These are phyloP conservation scores for Melitaea cinxia DNA, from an alignment of 1,140 invertebrate genomes.

Conservation along the genomic window DNA sequence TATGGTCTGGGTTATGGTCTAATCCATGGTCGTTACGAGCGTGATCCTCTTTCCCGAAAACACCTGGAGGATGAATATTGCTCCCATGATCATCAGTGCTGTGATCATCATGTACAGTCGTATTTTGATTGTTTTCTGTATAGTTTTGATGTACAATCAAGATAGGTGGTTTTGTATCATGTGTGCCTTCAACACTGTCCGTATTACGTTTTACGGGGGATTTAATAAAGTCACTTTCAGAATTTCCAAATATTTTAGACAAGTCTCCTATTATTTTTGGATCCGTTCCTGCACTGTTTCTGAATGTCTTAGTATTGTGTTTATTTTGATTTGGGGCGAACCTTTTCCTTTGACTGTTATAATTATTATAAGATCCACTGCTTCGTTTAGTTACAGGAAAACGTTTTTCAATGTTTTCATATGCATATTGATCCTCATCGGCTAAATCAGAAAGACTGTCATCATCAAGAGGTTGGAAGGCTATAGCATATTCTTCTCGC, in stretches of 20 bases:
- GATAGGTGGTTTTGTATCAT: constrained; percentile 70
- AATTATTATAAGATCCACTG: constrained; percentile 74
- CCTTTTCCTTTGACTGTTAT: constrained; percentile 77
- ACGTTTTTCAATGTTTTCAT: constrained; percentile 80
- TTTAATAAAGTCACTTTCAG: constrained; percentile 64
- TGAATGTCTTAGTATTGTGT: constrained; percentile 61
- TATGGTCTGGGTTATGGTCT: constrained; percentile 46
- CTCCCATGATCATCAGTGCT: constrained; percentile 69
- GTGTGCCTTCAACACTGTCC: constrained; percentile 55
- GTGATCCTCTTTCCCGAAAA: constrained; percentile 66
- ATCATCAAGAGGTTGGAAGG: constrained; percentile 81
- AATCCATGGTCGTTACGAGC: constrained; percentile 38
- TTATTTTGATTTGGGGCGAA: constrained; percentile 73
- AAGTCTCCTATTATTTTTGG: constrained; percentile 82
- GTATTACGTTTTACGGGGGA: constrained; percentile 76
- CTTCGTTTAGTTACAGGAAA: constrained; percentile 85
- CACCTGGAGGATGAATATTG: constrained; percentile 76
- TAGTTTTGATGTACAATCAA: constrained; percentile 56
- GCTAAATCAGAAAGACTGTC: constrained; percentile 70
- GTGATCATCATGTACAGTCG: constrained; percentile 51
- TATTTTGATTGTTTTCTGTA: constrained; percentile 56
- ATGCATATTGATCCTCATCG: constrained; percentile 72
- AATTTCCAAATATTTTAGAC: constrained; percentile 80
- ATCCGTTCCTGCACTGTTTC: constrained; percentile 79
- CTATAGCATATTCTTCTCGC: constrained; percentile 82